These are phyloP conservation scores for Drosophila neonasuta DNA, from an alignment of 2,888 invertebrate genomes.

Conservation along the genomic window DNA sequence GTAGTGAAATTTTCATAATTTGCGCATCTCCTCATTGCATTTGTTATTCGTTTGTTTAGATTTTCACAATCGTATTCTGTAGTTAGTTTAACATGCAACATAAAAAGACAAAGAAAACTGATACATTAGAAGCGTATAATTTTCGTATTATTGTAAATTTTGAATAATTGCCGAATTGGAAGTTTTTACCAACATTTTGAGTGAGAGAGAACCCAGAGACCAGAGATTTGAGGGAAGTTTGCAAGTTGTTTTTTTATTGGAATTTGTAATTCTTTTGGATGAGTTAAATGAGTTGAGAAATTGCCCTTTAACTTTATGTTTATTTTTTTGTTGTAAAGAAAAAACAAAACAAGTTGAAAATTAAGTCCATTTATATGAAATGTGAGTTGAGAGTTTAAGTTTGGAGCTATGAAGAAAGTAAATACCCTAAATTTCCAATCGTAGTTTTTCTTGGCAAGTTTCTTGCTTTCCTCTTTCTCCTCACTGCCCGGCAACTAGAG, in stretches of 20 bases:
- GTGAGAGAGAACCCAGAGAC: conserved; percentile 32
- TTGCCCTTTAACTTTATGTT: conserved; percentile 9
- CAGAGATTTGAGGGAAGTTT: conserved; percentile 40
- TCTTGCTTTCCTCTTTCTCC: conserved; percentile 79
- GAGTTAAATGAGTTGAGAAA: conserved; percentile 20
- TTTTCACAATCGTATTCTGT: background rate
- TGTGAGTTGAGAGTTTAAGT: conserved; percentile 16
- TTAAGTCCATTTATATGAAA: conserved; percentile 16
- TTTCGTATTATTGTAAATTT: conserved; percentile 2
- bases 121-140: conserved; percentile 21
- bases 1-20: conserved; percentile 3
- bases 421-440: conserved; percentile 85
- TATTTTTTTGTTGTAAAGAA: background rate
- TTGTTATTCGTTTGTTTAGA: conserved; percentile 8
- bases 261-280: conserved; percentile 14
- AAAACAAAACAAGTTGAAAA: conserved; percentile 30
- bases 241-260: conserved; percentile 20
- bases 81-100: conserved; percentile 58
- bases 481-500: conserved; percentile 81
- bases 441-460: conserved; percentile 82
- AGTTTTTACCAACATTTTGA: conserved; percentile 24
- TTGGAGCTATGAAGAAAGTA: conserved; percentile 55
- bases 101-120: conserved; percentile 29
- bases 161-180: conserved; percentile 20
- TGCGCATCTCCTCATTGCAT: conserved; percentile 53